phyloP scores from a whole-genome alignment of 2,888 invertebrate genomes.

The Mechanitis mazaeus region DNA sequence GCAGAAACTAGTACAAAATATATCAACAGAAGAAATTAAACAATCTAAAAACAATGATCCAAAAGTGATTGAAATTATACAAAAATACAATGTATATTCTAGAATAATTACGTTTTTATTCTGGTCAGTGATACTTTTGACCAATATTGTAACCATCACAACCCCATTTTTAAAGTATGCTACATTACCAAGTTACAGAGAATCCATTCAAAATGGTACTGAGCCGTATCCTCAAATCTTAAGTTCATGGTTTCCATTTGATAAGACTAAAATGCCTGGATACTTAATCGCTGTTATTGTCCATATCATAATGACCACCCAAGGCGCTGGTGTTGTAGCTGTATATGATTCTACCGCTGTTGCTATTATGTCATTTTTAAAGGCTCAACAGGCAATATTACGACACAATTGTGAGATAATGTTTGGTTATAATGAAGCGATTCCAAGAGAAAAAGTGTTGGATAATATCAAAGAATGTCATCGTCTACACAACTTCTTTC shows the following conservation, averaged over 20 bases:
- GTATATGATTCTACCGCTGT: slow-evolving; percentile 49
- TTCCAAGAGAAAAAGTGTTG: slow-evolving; percentile 31
- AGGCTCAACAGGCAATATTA: slow-evolving; percentile 52
- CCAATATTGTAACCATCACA: slow-evolving; percentile 37
- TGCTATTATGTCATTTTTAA: slow-evolving; percentile 52
- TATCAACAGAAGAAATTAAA: slow-evolving; percentile 43
- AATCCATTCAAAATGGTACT: slow-evolving; percentile 37
- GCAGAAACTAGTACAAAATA: slow-evolving; percentile 33
- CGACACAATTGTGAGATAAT: slow-evolving; percentile 41
- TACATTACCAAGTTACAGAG: slow-evolving; percentile 37
- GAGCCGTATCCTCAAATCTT: slow-evolving; percentile 51
- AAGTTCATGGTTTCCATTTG: slow-evolving; percentile 58
- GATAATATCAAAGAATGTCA: slow-evolving; percentile 52
- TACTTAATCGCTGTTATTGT: slow-evolving; percentile 40
- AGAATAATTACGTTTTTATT: slow-evolving; percentile 46
- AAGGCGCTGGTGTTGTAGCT: slow-evolving; percentile 46
- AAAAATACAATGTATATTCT: slow-evolving; percentile 45
- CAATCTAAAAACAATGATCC: slow-evolving; percentile 35
- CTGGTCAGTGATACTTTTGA: slow-evolving; percentile 44
- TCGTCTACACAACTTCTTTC: slow-evolving; percentile 46
- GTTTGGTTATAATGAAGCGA: slow-evolving; percentile 34
- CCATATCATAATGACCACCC: slow-evolving; percentile 41
- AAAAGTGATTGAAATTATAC: slow-evolving; percentile 31
- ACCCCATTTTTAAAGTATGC: slow-evolving; percentile 46
- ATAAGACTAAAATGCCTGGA: slow-evolving; percentile 48